phyloP scores from a whole-genome alignment of 2,888 invertebrate genomes.

The Tenthredo mesomela region DNA sequence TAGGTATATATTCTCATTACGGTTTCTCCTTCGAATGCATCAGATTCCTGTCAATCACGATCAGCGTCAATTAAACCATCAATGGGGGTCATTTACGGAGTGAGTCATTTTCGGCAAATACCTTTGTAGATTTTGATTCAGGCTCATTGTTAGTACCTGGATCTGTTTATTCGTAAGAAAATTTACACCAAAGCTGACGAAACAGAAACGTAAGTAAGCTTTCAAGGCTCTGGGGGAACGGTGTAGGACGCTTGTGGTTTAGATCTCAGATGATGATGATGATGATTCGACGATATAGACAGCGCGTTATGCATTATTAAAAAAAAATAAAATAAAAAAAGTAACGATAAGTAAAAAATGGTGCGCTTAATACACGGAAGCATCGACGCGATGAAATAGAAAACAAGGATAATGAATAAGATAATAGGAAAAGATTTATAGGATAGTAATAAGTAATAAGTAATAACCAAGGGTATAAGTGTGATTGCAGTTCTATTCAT shows the following conservation, averaged over 20 bases:
- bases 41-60: constrained; percentile 41
- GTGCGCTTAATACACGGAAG: constrained; percentile 24
- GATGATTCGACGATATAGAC: constrained; percentile 18
- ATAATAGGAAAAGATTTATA: constrained; percentile 8
- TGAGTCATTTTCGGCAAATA: constrained; percentile 19
- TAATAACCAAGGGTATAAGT: constrained; percentile 10
- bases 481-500: background rate
- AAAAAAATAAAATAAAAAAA: background rate
- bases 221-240: constrained; percentile 37
- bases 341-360: background rate
- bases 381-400: background rate
- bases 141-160: constrained; percentile 2
- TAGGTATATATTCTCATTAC: constrained; percentile 32
- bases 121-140: background rate
- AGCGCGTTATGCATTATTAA: constrained; percentile 7
- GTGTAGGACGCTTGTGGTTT: constrained; percentile 39
- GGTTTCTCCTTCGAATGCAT: constrained; percentile 42
- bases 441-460: background rate
- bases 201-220: constrained; percentile 21
- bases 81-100: background rate
- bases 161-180: constrained; percentile 17
- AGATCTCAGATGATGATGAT: constrained; percentile 35
- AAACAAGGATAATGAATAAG: background rate
- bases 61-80: constrained; percentile 21
- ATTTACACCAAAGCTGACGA: background rate